Evolutionary conservation across 2,888 invertebrate genomes (phyloP), one percentile per base, ranked within the genome.

Genomic region (Ditula angustiorana): DNA sequence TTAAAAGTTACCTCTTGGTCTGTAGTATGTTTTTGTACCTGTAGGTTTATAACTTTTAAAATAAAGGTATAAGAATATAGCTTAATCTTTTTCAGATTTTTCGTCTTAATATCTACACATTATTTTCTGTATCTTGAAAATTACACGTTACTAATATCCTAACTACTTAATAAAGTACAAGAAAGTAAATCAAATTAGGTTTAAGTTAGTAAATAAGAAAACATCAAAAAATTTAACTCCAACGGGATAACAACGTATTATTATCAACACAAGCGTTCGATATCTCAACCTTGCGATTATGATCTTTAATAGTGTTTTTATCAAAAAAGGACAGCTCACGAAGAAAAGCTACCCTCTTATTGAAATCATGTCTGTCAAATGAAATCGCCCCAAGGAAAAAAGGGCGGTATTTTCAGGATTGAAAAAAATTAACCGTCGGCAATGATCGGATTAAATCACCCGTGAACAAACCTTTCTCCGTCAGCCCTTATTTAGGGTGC

Each of bases 401-500:
- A 46, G 30, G 23, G 46, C 30, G 57, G 46, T 57, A 57, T 57
- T 30, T 30, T 46, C 28, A 23, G 46, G 33, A 57, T 57, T 57
- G 46, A 41, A 46, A 57, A n/a, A 46, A 46, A 55, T 41, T 57
- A 57, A 46, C 44, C 57, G 30, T 57, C 46, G 30, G 46, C 46
- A 57, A 57, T 57, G 57, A 33, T 30, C 57, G 57, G 57, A 57
- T 57, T 21, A 57, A 57, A 57, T 57, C 57, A 33, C 21, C 46
- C 46, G 23, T 33, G 24, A 57, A 57, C 46, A 46, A 57, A 57
- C 46, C 57, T 57, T 57, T 46, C 30, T 46, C 21, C 46, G 33
- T 46, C 46, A 28, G 28, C 46, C 46, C 33, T 57, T 57, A 23
- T 33, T 46, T 57, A 57, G 57, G 46, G 23, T 19, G 46, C 53